These are phyloP conservation scores for Melanocharis versteri DNA, from an alignment of 2,113 vertebrate species.

Conservation along the genomic window DNA sequence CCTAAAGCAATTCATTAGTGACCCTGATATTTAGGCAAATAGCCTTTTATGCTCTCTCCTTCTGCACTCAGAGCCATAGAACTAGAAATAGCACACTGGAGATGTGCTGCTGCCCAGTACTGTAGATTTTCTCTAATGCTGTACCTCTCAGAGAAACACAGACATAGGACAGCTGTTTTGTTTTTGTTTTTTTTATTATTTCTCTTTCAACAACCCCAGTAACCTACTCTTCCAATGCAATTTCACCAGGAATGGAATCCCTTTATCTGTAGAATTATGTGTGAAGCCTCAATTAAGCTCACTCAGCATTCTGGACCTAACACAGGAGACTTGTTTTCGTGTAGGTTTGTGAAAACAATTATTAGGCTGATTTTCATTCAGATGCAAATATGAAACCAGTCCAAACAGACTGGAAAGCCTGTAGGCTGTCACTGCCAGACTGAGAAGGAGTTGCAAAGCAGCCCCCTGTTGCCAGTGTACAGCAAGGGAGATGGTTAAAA, in stretches of 20 bases:
- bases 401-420: neutral
- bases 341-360: neutral
- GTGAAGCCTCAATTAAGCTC: neutral
- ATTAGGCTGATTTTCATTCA: neutral
- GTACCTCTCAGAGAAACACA: neutral
- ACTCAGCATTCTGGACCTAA: neutral
- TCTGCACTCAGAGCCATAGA: neutral
- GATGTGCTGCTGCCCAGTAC: neutral
- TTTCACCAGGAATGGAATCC: neutral
- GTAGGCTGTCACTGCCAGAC: neutral
- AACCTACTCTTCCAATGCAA: neutral
- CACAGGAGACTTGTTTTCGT: neutral
- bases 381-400: neutral
- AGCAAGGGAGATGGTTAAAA: conserved; percentile 58
- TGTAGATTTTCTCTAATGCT: neutral
- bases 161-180: neutral
- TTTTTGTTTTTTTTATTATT: neutral
- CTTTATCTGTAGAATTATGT: neutral
- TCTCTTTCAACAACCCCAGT: neutral
- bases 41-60: neutral
- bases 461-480: conserved; percentile 7
- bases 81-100: neutral
- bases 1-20: neutral
- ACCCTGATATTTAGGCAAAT: neutral
- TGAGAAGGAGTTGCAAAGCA: neutral